These are phyloP conservation scores for Azorinus chamasolen DNA, from an alignment of 2,888 invertebrate genomes.

Conservation along the genomic window DNA sequence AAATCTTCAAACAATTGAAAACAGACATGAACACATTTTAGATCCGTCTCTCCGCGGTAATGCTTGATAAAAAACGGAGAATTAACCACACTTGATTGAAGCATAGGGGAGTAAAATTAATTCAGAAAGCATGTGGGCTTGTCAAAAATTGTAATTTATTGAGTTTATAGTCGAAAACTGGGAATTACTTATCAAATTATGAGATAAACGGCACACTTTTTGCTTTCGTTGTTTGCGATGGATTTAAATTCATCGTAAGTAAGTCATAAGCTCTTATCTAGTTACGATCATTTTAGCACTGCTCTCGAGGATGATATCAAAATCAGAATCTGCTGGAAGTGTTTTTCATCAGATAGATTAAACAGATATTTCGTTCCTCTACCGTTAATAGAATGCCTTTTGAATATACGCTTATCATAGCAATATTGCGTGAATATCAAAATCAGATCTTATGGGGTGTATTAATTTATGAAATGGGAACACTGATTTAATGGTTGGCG, in stretches of 20 bases:
- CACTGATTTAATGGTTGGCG: not conserved
- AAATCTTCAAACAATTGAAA: too few species aligned
- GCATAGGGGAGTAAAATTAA: slow-evolving; percentile 60
- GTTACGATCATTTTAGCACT: too few species aligned
- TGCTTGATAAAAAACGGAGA: slow-evolving; percentile 26
- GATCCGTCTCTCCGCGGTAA: too few species aligned
- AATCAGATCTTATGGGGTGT: not conserved
- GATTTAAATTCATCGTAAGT: too few species aligned
- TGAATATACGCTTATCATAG: too few species aligned
- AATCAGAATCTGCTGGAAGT: not conserved
- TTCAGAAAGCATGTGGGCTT: slow-evolving; percentile 43
- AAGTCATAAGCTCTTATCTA: too few species aligned
- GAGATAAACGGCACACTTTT: slow-evolving; percentile 2
- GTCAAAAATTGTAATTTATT: too few species aligned
- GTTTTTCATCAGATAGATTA: too few species aligned
- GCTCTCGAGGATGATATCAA: slow-evolving; percentile 2
- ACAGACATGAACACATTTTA: too few species aligned
- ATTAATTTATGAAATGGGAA: slow-evolving; percentile 6
- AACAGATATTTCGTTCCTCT: too few species aligned
- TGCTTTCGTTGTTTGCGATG: too few species aligned
- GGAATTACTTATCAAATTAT: slow-evolving; percentile 16
- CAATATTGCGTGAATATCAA: not conserved
- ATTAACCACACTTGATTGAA: slow-evolving; percentile 57
- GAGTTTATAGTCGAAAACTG: not conserved
- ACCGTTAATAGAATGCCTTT: too few species aligned